phyloP scores from a whole-genome alignment of 2,797 vertebrate species.

The Acrossocheilus fasciatus region DNA sequence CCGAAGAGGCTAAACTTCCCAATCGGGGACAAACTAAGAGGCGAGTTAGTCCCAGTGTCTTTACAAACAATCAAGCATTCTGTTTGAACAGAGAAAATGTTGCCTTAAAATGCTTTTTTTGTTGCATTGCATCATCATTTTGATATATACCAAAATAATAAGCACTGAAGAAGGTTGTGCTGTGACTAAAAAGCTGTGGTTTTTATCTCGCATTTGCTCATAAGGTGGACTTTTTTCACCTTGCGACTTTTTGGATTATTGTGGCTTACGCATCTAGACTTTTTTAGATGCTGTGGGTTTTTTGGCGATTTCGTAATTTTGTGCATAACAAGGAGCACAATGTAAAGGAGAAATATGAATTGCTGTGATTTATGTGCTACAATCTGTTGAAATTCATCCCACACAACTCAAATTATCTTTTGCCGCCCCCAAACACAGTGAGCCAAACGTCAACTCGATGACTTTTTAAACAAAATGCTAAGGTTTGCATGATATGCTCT shows the following conservation, averaged over 20 bases:
- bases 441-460: background rate
- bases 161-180: background rate
- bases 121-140: background rate
- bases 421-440: background rate
- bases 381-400: background rate
- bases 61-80: constrained; percentile 4
- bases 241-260: background rate
- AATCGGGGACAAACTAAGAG: background rate
- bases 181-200: background rate
- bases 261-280: background rate
- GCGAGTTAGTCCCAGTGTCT: background rate
- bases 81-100: constrained; percentile 1
- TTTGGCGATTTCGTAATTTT: background rate
- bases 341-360: background rate
- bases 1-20: background rate
- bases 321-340: background rate
- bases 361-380: background rate
- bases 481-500: background rate
- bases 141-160: background rate
- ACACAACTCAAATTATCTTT: background rate
- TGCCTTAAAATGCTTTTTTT: background rate
- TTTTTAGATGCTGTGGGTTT: background rate
- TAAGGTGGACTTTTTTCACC: background rate
- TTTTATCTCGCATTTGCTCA: background rate
- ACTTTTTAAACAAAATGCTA: background rate